Evolutionary conservation across 2,888 invertebrate genomes (phyloP).

Genomic region (Dione juno): DNA sequence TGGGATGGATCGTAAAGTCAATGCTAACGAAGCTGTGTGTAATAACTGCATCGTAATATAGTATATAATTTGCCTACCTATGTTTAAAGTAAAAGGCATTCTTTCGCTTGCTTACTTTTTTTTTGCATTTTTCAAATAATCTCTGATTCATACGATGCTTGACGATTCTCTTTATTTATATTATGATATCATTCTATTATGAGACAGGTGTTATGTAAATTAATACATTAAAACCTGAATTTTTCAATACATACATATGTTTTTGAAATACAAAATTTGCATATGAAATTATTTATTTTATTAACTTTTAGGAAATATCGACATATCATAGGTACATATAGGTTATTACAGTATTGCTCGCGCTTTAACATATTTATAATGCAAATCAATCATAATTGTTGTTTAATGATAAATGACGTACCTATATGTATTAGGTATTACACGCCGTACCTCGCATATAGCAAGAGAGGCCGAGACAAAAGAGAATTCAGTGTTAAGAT

Average conservation of each 20-base stretch:
- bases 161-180: slow-evolving; percentile 20
- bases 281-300: slow-evolving; percentile 5
- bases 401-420: no score
- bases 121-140: slow-evolving; percentile 19
- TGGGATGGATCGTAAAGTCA: no score
- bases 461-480: no score
- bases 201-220: slow-evolving; percentile 39
- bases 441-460: no score
- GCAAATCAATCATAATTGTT: no score
- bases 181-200: slow-evolving; percentile 30
- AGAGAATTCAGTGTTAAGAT: no score
- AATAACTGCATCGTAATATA: no score
- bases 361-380: no score
- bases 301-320: neutral
- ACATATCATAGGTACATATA: no score
- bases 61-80: neutral
- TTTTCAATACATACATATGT: slow-evolving; percentile 22
- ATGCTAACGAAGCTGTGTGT: no score
- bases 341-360: no score
- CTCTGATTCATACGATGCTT: neutral
- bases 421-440: no score
- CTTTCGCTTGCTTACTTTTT: neutral
- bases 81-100: neutral
- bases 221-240: slow-evolving; percentile 23
- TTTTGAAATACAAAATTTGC: neutral